Evolutionary conservation across 2,888 invertebrate genomes (phyloP), one percentile per base, ranked within the genome.

Genomic region (Eledone cirrhosa): DNA sequence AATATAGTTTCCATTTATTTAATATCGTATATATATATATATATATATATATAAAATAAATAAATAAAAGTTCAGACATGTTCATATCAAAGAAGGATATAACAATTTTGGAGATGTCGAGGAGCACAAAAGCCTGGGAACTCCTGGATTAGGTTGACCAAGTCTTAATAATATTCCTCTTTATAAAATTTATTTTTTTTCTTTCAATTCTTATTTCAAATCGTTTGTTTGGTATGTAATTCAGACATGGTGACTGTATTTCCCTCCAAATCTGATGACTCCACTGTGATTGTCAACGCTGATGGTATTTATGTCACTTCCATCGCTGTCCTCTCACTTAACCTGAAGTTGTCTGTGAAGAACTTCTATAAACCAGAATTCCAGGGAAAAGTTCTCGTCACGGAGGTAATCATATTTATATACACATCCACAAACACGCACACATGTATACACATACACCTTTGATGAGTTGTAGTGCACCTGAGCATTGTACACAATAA

Each of bases 261-360:
- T 22, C 72, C 72, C 3, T 22, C 72, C 22, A 41, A 41, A 19
- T 41, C 75, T 19, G 41, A 77, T 16, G 29, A 78, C 14, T 77
- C 81, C 11, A 77, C 80, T 24, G 86, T 88, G 53, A 95, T 96
- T 72, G 95, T 98, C 92, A 98, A 98, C 90, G 97, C 97, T 1
- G 98, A 98, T 91, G 97, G 97, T 31, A 95, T 98, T 65, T 98
- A 98, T 89, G 91, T 97, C 82, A 96, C 97, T 1, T 95, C 96
- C 0, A 97, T 96, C 88, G 94, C 96, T 0, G 95, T 96, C 0
- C 91, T 98, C 31, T 91, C 96, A 72, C 92, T 98, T 0, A 96
- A 95, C 87, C 92, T 97, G 80, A 95, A 95, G 87, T 93, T 97
- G 31, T 93, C 95, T 76, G 93, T 94, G 80, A 93, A 93, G 65